Evolutionary conservation across 2,888 invertebrate species (phyloP), one percentile per base, ranked within the genome.

Genomic region (Hemistola chrysoprasaria): DNA sequence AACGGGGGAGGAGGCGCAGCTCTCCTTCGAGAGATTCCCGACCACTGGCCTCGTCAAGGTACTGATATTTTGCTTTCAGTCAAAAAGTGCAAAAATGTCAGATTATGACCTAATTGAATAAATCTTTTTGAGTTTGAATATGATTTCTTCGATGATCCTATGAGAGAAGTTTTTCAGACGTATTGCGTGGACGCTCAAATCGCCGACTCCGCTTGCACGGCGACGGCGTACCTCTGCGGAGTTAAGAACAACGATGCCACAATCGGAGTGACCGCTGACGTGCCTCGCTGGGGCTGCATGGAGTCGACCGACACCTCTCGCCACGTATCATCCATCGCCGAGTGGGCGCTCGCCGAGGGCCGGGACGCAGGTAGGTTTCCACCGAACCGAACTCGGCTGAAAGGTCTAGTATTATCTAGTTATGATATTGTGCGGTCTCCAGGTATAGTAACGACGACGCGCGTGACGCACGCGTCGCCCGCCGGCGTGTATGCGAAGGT

Each of bases 401-500:
- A n/a, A n/a, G n/a, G n/a, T n/a, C n/a, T n/a, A n/a, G n/a, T 29
- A 8, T 7, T 7, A 7, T 5, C 5, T 30, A 24, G 7, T 7
- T 20, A 5, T 7, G 9, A 8, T 11, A 21, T 2, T 35, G 22
- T 29, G 8, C 16, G n/a, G n/a, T n/a, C 11, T 0, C 22, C 59
- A 76, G 93, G 93, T 1, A 72, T 93, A 6, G 95, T 95, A 10
- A 96, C 95, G 5, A 94, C 93, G 1, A 93, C 94, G 0, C 88
- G 95, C 37, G 90, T 95, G 0, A 95, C 95, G 0, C 94, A 95
- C 70, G 95, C 95, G 2, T 94, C 94, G 0, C 95, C 95, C 0
- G 91, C 92, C 0, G 93, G 92, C 0, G 79, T 90, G 0, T 94
- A 92, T 69, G 94, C 95, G 0, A 92, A 92, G 62, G 78, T 89